Conservation (phyloP, 92 coral and sea anemone species). For the Epizoanthus stellaris region DNA sequence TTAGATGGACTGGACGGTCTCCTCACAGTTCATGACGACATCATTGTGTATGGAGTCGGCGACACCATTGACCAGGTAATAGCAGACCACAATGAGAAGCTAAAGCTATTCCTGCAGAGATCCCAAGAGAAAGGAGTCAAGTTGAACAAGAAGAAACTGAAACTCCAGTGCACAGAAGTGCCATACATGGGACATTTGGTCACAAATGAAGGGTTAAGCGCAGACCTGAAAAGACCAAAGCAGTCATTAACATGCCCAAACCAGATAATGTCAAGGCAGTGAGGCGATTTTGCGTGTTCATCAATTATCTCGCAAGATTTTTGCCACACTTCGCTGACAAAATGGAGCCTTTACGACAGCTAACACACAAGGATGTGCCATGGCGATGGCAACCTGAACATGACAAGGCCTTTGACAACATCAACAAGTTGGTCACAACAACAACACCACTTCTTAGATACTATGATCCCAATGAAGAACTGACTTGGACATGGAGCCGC, state of each 20-base stretch:
- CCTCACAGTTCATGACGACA: slow-evolving; percentile 33
- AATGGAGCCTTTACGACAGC: slow-evolving; percentile 44
- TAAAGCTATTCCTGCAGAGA: background rate
- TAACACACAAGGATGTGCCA: slow-evolving; percentile 16
- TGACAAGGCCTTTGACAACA: slow-evolving; percentile 16
- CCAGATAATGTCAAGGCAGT: slow-evolving; percentile 31
- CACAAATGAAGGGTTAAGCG: slow-evolving; percentile 26
- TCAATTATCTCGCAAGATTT: slow-evolving; percentile 43
- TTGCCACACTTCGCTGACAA: too few species aligned
- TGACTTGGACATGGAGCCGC: background rate
- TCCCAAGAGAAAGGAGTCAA: slow-evolving; percentile 30
- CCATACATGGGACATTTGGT: slow-evolving; percentile 37
- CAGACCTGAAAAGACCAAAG: slow-evolving; percentile 26
- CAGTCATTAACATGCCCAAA: slow-evolving; percentile 31
- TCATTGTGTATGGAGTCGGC: slow-evolving; percentile 38
- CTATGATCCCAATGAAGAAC: slow-evolving; percentile 11
- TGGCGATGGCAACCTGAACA: slow-evolving; percentile 36
- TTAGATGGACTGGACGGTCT: slow-evolving; percentile 22
- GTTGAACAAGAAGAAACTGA: slow-evolving; percentile 29
- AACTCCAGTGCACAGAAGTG: background rate
- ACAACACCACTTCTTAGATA: slow-evolving; percentile 32
- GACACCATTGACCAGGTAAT: too few species aligned
- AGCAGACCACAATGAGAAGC: slow-evolving; percentile 19
- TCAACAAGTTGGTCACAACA: slow-evolving; percentile 29
- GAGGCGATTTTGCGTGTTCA: slow-evolving; percentile 11